Percentiles rank a stretch among this genome's conserved stretches.
Evolutionary conservation across 2,888 invertebrate species (phyloP).

Genomic region (Eupithecia centaureata): DNA sequence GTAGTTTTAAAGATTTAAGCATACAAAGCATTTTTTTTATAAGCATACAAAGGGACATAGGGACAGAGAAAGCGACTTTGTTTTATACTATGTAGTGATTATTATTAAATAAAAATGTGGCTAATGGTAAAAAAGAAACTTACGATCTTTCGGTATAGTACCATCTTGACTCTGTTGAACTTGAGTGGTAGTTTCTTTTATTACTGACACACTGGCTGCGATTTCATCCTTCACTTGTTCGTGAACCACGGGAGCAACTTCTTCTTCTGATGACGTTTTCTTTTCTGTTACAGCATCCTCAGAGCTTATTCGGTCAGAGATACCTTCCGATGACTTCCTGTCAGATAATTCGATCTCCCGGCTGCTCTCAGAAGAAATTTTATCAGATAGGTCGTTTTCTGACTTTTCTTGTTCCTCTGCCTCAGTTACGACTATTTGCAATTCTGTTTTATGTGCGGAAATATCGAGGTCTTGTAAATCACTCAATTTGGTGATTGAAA

Average conservation of each 20-base stretch:
- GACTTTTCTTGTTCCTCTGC: constrained; percentile 77
- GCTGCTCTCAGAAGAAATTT: constrained; percentile 81
- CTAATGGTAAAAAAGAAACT: neutral
- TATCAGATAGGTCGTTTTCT: constrained; percentile 78
- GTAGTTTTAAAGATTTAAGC: no score
- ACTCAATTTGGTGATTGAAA: constrained; percentile 74
- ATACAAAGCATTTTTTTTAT: no score
- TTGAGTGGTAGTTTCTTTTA: constrained; percentile 21
- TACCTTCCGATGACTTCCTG: constrained; percentile 79
- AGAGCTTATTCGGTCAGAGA: constrained; percentile 79
- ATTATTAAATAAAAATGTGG: no score
- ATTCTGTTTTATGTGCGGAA: constrained; percentile 69
- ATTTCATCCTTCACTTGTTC: constrained; percentile 53
- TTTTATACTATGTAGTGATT: no score
- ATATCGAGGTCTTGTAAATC: constrained; percentile 69
- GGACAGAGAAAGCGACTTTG: no score
- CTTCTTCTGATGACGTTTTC: constrained; percentile 80
- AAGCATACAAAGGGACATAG: no score
- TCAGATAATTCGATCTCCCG: constrained; percentile 81
- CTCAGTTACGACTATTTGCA: constrained; percentile 79
- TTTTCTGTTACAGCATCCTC: constrained; percentile 82
- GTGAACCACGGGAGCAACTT: constrained; percentile 55
- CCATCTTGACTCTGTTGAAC: constrained; percentile 6
- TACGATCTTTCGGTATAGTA: constrained; percentile 15
- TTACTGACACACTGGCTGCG: constrained; percentile 29